Evolutionary conservation across 2,113 vertebrate genomes (phyloP), one percentile per base, ranked within the genome.

Genomic region (Halcyon senegalensis): DNA sequence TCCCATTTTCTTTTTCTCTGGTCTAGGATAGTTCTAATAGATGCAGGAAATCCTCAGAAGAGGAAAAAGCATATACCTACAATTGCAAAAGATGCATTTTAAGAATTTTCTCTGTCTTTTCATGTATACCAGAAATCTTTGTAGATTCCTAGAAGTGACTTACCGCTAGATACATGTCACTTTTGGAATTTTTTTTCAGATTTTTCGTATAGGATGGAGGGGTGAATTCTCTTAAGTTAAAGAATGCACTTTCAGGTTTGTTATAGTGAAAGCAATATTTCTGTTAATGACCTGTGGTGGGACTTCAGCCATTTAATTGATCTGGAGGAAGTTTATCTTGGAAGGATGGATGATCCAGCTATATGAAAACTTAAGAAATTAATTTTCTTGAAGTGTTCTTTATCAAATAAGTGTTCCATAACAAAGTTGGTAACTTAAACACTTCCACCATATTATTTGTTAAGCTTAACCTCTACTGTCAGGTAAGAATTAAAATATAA

Each of bases 61-160:
- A 88, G 56, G 21, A 70, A 58, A 27, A 75, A 58, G 4, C 11
- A 16, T n/a, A 16, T 15, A 60, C 17, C 19, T 51, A 46, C 8
- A 37, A 3, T 43, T 70, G 41, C 21, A 79, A 75, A 82, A 79
- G 62, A 31, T 25, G 13, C 23, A 16, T 55, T 90, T 69, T 60
- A 69, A 70, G 50, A 39, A 81, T 41, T 79, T 44, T 16, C 20
- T 5, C 37, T 20, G 6, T 79, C n/a, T 7, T 70, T 68, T 92
- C 25, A 35, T 21, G 14, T 37, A 56, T 13, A 37, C 7, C 1
- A 0, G 16, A 50, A 85, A 41, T 62, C 55, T 16, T 0, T 39
- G 33, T 27, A 23, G 41, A 39, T 67, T 82, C 13, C 25, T 7
- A 46, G 5, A 79, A 83, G 43, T 50, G 69, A 76, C 9, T 59